Evolutionary conservation across 2,113 vertebrate species (phyloP).

Genomic region (Sula dactylatra): DNA sequence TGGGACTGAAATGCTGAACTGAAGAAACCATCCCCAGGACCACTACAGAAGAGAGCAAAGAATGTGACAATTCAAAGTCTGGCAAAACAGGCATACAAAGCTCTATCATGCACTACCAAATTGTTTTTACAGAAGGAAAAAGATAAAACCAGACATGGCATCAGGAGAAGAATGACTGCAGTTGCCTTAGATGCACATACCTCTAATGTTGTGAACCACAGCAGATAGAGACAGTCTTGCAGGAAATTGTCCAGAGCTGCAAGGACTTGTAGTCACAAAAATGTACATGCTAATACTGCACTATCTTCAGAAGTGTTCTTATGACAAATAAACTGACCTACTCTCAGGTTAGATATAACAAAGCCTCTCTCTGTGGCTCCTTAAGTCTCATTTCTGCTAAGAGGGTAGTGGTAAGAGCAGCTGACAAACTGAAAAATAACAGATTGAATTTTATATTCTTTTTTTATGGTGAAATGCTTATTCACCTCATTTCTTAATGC

Average conservation of each 20-base stretch:
- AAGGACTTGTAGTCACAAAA: not conserved
- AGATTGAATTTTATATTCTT: not conserved
- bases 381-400: not conserved
- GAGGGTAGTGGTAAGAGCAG: not conserved
- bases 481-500: not conserved
- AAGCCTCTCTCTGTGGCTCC: not conserved
- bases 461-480: not conserved
- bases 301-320: not conserved
- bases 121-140: not conserved
- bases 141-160: not conserved
- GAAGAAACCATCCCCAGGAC: conserved; percentile 96
- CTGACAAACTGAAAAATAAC: not conserved
- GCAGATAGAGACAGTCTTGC: not conserved
- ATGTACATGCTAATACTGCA: not conserved
- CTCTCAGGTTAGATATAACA: not conserved
- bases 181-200: not conserved
- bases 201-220: not conserved
- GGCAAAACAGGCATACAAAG: not conserved
- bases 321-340: not conserved
- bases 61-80: not conserved
- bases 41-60: conserved; percentile 72
- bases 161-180: not conserved
- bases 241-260: not conserved
- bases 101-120: not conserved
- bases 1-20: conserved; percentile 97